Percentiles rank a stretch among this genome's conserved stretches.
These are phyloP conservation scores for Promerops cafer DNA, from an alignment of 2,113 vertebrate species.

Conservation along the genomic window DNA sequence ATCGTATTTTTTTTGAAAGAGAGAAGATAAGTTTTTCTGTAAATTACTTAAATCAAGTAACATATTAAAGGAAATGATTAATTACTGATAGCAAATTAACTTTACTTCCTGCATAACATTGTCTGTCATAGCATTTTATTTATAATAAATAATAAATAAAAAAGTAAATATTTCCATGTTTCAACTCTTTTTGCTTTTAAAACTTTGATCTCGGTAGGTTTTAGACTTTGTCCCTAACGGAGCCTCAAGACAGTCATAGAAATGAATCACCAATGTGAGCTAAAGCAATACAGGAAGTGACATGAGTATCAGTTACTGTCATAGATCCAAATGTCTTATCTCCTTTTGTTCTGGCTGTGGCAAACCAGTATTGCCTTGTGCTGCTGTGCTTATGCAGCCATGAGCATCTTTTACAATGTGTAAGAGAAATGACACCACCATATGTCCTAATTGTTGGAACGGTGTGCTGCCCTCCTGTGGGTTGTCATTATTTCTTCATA, in stretches of 20 bases:
- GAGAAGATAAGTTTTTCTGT: background rate
- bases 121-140: background rate
- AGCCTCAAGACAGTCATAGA: background rate
- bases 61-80: background rate
- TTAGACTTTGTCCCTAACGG: background rate
- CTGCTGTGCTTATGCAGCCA: background rate
- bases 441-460: background rate
- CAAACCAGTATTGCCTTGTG: background rate
- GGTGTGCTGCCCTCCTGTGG: background rate
- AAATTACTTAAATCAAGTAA: background rate
- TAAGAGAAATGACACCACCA: background rate
- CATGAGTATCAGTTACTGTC: background rate
- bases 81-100: background rate
- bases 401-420: background rate
- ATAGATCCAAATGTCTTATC: background rate
- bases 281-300: background rate
- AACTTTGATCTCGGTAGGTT: background rate
- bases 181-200: background rate
- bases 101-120: background rate
- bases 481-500: background rate
- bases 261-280: background rate
- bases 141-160: background rate
- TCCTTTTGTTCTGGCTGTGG: background rate
- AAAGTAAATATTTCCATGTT: background rate
- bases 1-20: background rate